phyloP scores from a whole-genome alignment of 2,888 invertebrate species.

The Limnephilus auricula region DNA sequence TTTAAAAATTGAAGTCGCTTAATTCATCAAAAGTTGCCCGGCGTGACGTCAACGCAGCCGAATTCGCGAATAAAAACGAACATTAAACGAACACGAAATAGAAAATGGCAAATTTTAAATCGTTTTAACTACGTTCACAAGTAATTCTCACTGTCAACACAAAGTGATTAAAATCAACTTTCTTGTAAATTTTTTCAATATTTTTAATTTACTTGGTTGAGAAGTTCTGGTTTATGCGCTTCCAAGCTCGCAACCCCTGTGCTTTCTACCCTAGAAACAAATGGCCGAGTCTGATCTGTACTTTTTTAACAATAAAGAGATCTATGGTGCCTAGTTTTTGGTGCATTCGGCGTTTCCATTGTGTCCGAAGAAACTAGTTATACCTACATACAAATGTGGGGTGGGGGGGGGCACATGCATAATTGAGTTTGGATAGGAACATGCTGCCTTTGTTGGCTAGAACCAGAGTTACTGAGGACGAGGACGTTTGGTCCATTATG shows the following conservation, averaged over 20 bases:
- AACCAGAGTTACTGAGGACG: not conserved
- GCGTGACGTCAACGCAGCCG: too few relatives aligned
- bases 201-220: not conserved
- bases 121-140: too few relatives aligned
- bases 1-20: too few relatives aligned
- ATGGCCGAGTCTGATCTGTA: slow-evolving; percentile 37
- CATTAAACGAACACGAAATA: too few relatives aligned
- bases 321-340: slow-evolving; percentile 42
- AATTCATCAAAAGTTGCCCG: too few relatives aligned
- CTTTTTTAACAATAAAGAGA: slow-evolving; percentile 45
- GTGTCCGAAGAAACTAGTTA: not conserved
- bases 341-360: slow-evolving; percentile 32
- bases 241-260: not conserved
- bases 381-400: not conserved
- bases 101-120: too few relatives aligned
- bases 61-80: too few relatives aligned
- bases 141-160: too few relatives aligned
- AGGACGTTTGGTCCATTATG: not conserved
- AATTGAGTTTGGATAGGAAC: slow-evolving; percentile 7
- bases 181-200: too few relatives aligned
- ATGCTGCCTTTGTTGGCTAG: not conserved
- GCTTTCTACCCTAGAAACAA: slow-evolving; percentile 44
- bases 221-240: not conserved
- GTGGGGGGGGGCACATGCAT: not conserved
- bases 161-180: too few relatives aligned